phyloP scores from a whole-genome alignment of 1,140 invertebrate genomes.

The Dreissena polymorpha region DNA sequence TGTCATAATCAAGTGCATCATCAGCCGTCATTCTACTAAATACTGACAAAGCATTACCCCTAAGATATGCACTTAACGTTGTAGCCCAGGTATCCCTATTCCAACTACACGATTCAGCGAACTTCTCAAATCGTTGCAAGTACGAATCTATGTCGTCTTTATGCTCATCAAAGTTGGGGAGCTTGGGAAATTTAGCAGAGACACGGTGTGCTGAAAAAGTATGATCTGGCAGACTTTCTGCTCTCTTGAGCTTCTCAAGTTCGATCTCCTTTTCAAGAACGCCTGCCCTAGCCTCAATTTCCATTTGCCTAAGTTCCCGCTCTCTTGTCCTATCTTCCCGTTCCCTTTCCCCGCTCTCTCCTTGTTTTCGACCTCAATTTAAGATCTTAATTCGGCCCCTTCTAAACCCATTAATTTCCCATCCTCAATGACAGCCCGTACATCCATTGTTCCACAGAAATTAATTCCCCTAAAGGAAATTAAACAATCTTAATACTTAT shows the following conservation, averaged over 20 bases:
- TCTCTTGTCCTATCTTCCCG: neutral
- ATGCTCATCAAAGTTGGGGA: conserved; percentile 55
- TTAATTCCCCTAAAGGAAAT: too few species aligned
- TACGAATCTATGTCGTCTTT: conserved; percentile 58
- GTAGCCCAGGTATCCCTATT: conserved; percentile 34
- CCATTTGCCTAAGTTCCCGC: neutral
- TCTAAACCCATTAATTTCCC: neutral
- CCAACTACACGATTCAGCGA: conserved; percentile 39
- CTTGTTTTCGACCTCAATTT: too few species aligned
- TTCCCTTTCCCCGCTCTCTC: neutral
- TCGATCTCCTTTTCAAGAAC: neutral
- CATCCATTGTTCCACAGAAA: too few species aligned
- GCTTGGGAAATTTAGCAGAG: neutral
- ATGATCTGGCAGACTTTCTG: neutral
- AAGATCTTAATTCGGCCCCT: neutral
- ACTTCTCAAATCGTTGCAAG: conserved; percentile 49
- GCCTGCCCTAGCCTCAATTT: neutral
- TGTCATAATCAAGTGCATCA: conserved; percentile 52
- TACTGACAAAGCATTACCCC: conserved; percentile 57
- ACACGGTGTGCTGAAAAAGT: neutral
- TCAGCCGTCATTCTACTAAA: conserved; percentile 49
- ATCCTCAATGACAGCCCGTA: neutral
- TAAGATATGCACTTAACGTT: conserved; percentile 51
- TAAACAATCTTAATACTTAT: too few species aligned
- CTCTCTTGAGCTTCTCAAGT: neutral